Conservation (phyloP, 2,113 vertebrate species). For the Bos javanicus region DNA sequence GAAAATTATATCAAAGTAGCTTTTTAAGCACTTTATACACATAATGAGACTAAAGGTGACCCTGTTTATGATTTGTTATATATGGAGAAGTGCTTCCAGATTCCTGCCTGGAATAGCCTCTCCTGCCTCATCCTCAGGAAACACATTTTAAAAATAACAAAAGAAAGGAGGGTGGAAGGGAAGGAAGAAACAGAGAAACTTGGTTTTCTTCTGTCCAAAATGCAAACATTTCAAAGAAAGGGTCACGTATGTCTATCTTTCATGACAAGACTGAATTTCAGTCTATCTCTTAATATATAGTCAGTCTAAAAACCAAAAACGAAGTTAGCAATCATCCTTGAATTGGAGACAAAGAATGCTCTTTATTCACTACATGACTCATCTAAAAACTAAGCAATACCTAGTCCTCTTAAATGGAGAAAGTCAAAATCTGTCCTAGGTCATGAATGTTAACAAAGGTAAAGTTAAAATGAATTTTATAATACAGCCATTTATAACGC, state of each 20-base stretch:
- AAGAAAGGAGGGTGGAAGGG: fast-evolving
- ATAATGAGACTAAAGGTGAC: background rate
- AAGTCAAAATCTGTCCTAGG: background rate
- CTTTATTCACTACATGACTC: background rate
- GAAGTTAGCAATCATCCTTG: background rate
- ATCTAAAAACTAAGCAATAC: background rate
- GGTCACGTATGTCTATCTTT: background rate
- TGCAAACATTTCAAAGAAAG: background rate
- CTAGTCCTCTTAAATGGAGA: background rate
- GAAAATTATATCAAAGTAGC: background rate
- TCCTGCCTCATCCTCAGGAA: background rate
- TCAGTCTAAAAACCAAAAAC: background rate
- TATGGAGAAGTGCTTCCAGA: background rate
- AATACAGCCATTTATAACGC: background rate
- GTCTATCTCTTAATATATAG: background rate
- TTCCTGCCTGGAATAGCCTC: background rate
- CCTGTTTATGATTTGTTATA: background rate
- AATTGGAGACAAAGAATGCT: background rate
- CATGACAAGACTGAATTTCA: background rate
- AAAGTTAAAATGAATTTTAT: background rate
- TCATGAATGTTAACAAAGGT: background rate
- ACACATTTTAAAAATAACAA: background rate
- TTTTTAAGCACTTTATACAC: background rate
- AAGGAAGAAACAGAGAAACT: background rate
- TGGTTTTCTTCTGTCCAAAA: background rate